Conservation (phyloP, 2,888 invertebrate genomes). For the Melanophora roralis region DNA sequence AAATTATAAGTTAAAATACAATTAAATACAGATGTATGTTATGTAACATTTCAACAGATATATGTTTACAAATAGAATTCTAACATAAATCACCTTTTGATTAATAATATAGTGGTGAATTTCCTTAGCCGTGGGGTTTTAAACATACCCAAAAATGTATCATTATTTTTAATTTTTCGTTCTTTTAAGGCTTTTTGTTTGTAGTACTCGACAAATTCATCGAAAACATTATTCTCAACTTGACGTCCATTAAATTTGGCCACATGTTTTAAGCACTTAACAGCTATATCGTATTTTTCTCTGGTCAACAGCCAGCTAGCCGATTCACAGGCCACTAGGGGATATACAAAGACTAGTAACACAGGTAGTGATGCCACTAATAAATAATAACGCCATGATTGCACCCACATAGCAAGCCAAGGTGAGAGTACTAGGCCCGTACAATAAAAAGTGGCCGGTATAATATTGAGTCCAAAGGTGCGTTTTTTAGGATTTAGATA, state of each 20-base stretch:
- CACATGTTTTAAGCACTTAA: slow-evolving; percentile 78
- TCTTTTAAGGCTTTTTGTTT: slow-evolving; percentile 69
- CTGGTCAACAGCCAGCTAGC: slow-evolving; percentile 81
- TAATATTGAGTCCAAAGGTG: slow-evolving; percentile 80
- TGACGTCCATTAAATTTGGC: slow-evolving; percentile 78
- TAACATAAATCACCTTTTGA: slow-evolving; percentile 82
- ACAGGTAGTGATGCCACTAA: slow-evolving; percentile 78
- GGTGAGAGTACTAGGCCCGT: slow-evolving; percentile 78
- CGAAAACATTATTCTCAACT: slow-evolving; percentile 76
- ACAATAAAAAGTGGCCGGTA: slow-evolving; percentile 80
- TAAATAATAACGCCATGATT: slow-evolving; percentile 79
- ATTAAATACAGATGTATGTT: slow-evolving; percentile 64
- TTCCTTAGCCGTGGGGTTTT: slow-evolving; percentile 79
- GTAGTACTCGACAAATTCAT: slow-evolving; percentile 75
- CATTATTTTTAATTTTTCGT: slow-evolving; percentile 63
- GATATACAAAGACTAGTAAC: slow-evolving; percentile 77
- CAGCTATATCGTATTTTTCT: slow-evolving; percentile 78
- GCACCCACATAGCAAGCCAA: slow-evolving; percentile 78
- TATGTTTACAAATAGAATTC: too few relatives aligned
- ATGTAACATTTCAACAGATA: too few relatives aligned
- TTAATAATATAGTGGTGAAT: slow-evolving; percentile 79
- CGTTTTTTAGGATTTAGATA: slow-evolving; percentile 80
- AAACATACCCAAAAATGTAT: slow-evolving; percentile 78
- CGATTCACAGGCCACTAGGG: slow-evolving; percentile 79
- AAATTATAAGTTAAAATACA: background rate